Base-by-base conservation (phyloP, 2,888 invertebrate species). In the Leptopilina myrica region DNA sequence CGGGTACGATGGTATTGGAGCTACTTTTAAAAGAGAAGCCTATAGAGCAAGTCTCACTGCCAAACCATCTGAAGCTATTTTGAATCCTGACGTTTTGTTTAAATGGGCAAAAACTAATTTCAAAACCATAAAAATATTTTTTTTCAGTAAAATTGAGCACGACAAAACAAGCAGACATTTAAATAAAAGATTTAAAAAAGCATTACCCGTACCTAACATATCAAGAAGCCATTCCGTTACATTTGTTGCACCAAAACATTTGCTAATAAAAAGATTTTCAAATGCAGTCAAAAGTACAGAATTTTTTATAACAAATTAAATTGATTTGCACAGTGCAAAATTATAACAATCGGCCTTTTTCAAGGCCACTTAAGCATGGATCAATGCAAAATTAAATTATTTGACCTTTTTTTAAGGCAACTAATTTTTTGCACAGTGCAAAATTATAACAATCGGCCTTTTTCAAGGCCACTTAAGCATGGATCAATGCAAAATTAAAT, bases 111-210 rank as follows among this genome's bases (percentile, higher is more conserved):
- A 65, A 8, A 14, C 5, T 65, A 5, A 65, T 20, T 65, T 65
- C n/a, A 33, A 65, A 65, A 65, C 11, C 14, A 65, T 65, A 9
- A 26, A 15, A 65, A 65, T 65, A 65, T 65, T 65, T 65, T 26
- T 26, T 15, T 26, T 65, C 65, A 65, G 65, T 5, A 65, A 65
- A 65, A 20, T 65, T 65, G 65, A 65, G 4, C 65, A 65, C 2
- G 65, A 65, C 43, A 65, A 65, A 65, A 65, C 26, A 26, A 65
- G 65, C 26, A 65, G 65, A 26, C 65, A 65, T 65, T 65, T 65
- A 43, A 65, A 65, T 65, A 65, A 65, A 65, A 65, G 59, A n/a
- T 59, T 59, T 59, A 14, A 59, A 14, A 3, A 14, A 59, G 59
- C 59, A 59, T n/a, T 59, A 8, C 4, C 65, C n/a, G 65, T 65